Percentiles rank a stretch among this genome's conserved stretches.
These are phyloP conservation scores for Sisor rabdophorus DNA, from an alignment of 2,113 vertebrate genomes.

Conservation along the genomic window DNA sequence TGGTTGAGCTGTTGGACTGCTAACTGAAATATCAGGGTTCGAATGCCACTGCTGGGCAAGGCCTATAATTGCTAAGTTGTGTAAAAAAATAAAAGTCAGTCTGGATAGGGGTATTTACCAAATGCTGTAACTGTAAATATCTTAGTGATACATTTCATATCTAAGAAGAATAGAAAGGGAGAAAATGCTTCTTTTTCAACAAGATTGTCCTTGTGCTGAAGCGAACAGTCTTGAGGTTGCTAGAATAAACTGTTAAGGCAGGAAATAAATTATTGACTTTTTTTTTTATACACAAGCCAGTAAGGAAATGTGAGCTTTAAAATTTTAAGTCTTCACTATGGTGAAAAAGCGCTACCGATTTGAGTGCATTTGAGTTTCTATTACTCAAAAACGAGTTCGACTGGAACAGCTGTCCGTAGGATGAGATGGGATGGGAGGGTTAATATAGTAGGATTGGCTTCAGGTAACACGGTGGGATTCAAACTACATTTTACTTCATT, in stretches of 20 bases:
- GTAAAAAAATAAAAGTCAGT: too few species aligned
- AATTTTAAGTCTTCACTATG: too few species aligned
- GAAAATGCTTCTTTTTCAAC: too few species aligned
- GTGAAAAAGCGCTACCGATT: not conserved
- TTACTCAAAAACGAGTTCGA: not conserved
- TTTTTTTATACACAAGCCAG: not conserved
- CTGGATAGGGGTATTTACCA: too few species aligned
- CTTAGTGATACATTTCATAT: too few species aligned
- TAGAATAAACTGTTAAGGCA: not conserved
- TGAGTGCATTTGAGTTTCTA: not conserved
- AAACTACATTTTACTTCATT: not conserved
- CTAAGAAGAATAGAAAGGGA: too few species aligned
- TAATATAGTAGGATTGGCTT: not conserved
- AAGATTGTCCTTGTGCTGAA: not conserved
- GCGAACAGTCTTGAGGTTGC: too few species aligned
- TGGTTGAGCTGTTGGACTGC: too few species aligned
- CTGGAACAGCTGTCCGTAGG: not conserved
- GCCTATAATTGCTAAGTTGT: too few species aligned
- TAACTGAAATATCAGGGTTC: too few species aligned
- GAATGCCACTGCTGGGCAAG: too few species aligned
- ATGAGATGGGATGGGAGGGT: not conserved
- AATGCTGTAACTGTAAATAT: too few species aligned
- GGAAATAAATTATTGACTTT: not conserved
- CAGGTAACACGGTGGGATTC: conserved; percentile 8
- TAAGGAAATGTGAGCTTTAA: not conserved